Evolutionary conservation across 2,113 vertebrate genomes (phyloP), one percentile per base, ranked within the genome.

Genomic region (Tenrec ecaudatus): DNA sequence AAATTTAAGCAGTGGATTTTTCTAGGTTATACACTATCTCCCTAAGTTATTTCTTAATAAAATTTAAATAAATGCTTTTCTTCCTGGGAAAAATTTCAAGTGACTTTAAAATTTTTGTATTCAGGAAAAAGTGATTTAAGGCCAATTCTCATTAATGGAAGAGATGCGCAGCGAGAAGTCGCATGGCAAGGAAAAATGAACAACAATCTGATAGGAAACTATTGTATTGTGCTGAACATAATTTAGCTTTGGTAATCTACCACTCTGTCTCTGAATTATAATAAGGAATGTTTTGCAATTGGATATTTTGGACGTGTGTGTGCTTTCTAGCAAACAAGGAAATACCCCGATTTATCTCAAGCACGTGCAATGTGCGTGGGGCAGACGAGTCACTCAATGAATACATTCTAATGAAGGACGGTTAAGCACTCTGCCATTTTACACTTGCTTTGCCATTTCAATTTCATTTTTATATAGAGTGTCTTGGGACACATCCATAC

Each of bases 61-160:
- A 93, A 87, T 47, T 23, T 71, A 66, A 62, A 25, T 25, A 85
- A 88, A 23, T 25, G 29, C 88, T 82, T 89, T 66, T 25, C 23
- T 27, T 10, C 88, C 88, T 2, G 53, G 6, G 29, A 0, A 82
- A 64, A 89, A n/a, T 53, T 86, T 86, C 57, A 91, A 90, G 14
- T 53, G 10, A 73, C 11, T 10, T 53, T 53, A 8, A 12, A 66
- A 10, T 16, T 66, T 80, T 91, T 53, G 64, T 27, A 71, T 86
- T 71, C 19, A 79, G 80, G 78, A 76, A n/a, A 86, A 38, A 38
- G 2, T 53, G 47, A 11, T 43, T 89, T 62, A 92, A 79, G 31
- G 0, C 10, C 31, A 73, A 69, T 31, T 53, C 57, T 77, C 43
- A 64, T 76, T 36, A 62, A 75, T 4, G 4, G 27, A 78, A 90